Conservation (phyloP, 2,888 invertebrate species). For the Mycalesis mineus region DNA sequence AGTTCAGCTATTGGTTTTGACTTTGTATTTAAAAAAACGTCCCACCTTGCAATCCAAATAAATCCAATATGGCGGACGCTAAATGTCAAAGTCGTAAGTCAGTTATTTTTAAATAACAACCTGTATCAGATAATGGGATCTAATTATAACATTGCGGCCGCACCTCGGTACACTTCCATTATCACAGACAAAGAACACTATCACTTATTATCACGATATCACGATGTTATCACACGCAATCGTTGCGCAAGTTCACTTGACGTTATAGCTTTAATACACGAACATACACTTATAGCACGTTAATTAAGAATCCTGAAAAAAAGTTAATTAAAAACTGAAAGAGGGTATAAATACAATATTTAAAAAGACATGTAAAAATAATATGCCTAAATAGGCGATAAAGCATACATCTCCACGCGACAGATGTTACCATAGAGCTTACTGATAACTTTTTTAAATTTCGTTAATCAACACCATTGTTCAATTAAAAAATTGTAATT, state of each 20-base stretch:
- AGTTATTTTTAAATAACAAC: neutral
- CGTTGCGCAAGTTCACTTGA: constrained; percentile 24
- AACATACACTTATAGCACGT: constrained; percentile 2
- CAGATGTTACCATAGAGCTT: too few relatives aligned
- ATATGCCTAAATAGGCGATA: too few relatives aligned
- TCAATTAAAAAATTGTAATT: too few relatives aligned
- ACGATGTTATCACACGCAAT: constrained; percentile 37
- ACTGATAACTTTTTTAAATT: too few relatives aligned
- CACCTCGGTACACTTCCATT: constrained; percentile 27
- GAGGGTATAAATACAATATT: neutral
- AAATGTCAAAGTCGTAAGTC: constrained; percentile 3
- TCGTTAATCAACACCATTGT: too few relatives aligned
- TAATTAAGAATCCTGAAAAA: neutral
- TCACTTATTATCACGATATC: constrained; percentile 43
- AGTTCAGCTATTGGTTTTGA: too few relatives aligned
- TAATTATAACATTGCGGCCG: constrained; percentile 4
- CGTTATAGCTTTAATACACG: constrained; percentile 8
- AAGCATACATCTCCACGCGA: too few relatives aligned
- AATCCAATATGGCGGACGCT: constrained; percentile 13
- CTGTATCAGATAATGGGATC: constrained; percentile 17
- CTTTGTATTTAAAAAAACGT: neutral
- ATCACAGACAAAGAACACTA: constrained; percentile 45
- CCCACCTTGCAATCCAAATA: neutral
- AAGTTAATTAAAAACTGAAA: neutral
- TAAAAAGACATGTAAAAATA: neutral